These are phyloP conservation scores for Serilophus lunatus DNA, from an alignment of 2,113 vertebrate species.

Conservation along the genomic window DNA sequence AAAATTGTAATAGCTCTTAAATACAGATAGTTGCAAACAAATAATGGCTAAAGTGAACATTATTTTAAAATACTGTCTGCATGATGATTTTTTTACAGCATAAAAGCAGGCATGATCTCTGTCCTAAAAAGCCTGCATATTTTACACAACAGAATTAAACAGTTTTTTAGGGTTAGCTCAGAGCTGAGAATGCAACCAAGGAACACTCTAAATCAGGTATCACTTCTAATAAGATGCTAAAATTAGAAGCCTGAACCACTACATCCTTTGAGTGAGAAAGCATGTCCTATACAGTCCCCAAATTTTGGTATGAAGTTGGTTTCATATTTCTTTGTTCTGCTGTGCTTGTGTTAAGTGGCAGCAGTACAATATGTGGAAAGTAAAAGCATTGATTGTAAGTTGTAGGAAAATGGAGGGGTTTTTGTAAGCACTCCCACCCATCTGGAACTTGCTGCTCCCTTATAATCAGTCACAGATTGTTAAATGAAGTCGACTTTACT, in stretches of 20 bases:
- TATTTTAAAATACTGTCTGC: neutral
- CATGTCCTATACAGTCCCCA: neutral
- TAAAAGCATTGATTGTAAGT: slow-evolving; percentile 46
- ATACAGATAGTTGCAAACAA: neutral
- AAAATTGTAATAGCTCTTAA: neutral
- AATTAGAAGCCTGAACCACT: slow-evolving; percentile 29
- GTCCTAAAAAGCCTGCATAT: neutral
- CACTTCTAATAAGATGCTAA: neutral
- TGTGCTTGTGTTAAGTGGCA: slow-evolving; percentile 7
- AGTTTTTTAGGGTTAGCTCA: neutral
- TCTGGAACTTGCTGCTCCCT: slow-evolving; percentile 62
- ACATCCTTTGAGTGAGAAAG: neutral
- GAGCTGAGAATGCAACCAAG: neutral
- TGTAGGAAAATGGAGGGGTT: slow-evolving; percentile 39
- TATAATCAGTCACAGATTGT: slow-evolving; percentile 63
- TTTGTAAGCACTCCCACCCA: slow-evolving; percentile 56
- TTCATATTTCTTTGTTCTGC: slow-evolving; percentile 25
- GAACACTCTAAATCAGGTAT: neutral
- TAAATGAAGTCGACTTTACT: slow-evolving; percentile 47
- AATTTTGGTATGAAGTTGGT: slow-evolving; percentile 36
- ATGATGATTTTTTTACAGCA: neutral
- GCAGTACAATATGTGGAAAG: neutral
- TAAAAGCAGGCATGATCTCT: neutral
- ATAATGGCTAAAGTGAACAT: neutral
- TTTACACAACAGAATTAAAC: neutral